Conservation (phyloP, 2,113 vertebrate genomes). For the Bettongia penicillata region DNA sequence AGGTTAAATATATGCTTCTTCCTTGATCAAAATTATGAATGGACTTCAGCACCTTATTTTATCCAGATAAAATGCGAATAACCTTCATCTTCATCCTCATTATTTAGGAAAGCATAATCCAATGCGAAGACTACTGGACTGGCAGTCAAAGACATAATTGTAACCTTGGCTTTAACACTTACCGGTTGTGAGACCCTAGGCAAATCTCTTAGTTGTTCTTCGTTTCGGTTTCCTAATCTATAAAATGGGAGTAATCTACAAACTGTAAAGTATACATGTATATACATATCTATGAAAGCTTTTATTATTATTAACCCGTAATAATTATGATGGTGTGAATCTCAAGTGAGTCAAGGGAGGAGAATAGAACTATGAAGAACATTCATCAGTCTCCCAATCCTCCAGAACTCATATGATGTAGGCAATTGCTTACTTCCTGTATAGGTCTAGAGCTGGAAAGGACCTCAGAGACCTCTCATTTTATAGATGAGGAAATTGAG, state of each 20-base stretch:
- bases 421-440: not conserved
- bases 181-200: not conserved
- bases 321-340: not conserved
- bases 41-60: not conserved
- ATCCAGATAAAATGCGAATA: not conserved
- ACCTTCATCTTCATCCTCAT: not conserved
- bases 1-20: too few relatives aligned
- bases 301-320: not conserved
- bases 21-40: not conserved
- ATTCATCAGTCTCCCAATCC: not conserved
- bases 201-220: not conserved
- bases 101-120: not conserved
- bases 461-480: not conserved
- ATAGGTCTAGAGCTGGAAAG: not conserved
- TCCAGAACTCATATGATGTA: not conserved
- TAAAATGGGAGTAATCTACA: not conserved
- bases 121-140: not conserved
- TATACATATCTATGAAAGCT: not conserved
- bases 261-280: not conserved
- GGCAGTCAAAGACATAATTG: not conserved
- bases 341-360: not conserved
- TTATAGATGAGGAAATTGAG: conserved; percentile 44
- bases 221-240: not conserved
- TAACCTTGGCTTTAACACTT: not conserved
- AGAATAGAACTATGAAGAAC: not conserved